These are phyloP conservation scores for Hexactinellida sp. DNA, from an alignment of 37 sponge, comb jelly and placozoan genomes.

Conservation along the genomic window DNA sequence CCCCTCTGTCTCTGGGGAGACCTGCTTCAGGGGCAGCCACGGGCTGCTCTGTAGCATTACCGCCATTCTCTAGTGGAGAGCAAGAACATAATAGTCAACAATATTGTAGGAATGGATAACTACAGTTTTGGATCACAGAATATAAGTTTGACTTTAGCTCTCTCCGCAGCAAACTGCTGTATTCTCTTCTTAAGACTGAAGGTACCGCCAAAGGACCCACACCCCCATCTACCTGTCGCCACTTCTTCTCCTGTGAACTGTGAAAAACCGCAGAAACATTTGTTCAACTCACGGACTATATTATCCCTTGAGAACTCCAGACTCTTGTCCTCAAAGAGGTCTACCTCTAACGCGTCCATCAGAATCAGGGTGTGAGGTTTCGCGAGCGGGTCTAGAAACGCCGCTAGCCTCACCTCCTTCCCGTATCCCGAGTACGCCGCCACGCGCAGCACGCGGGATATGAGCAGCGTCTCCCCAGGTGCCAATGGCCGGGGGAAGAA, in stretches of 20 bases:
- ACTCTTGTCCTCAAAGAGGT: background rate
- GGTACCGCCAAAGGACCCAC: background rate
- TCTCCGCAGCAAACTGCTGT: background rate
- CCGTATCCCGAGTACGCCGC: background rate
- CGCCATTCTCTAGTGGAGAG: too few relatives aligned
- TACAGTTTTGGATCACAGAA: too few relatives aligned
- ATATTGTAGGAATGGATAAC: too few relatives aligned
- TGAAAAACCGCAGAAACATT: slow-evolving; percentile 17
- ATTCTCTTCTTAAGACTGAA: slow-evolving; percentile 1
- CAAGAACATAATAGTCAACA: too few relatives aligned
- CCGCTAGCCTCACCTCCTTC: background rate
- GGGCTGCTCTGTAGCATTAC: too few relatives aligned
- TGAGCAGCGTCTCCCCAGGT: background rate
- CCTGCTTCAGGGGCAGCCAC: background rate
- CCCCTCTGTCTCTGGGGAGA: background rate
- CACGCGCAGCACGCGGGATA: background rate
- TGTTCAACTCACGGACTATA: background rate
- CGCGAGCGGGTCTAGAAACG: background rate
- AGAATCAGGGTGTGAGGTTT: background rate
- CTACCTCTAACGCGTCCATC: background rate
- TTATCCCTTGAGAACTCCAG: background rate
- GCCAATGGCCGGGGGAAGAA: background rate
- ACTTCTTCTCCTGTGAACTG: slow-evolving; percentile 2
- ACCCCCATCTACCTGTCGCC: slow-evolving; percentile 6
- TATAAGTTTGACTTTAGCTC: slow-evolving; percentile 3